Evolutionary conservation across 2,797 vertebrate species (phyloP).

Genomic region (Phalloptychus januarius): DNA sequence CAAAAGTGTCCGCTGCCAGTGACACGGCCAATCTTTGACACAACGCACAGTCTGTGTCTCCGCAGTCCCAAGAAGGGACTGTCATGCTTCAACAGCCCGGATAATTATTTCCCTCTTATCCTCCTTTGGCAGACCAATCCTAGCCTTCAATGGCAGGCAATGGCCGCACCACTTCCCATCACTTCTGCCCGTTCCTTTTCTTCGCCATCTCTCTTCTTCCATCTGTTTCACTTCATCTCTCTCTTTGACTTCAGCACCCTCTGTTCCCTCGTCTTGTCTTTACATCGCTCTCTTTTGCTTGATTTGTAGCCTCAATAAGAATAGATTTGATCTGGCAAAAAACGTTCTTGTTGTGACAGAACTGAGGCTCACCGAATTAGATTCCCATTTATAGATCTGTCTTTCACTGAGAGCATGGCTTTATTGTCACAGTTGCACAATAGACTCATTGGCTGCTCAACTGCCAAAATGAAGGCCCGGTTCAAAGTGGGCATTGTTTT

Average conservation of each 20-base stretch:
- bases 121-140: conserved; percentile 81
- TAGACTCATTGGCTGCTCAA: conserved; percentile 12
- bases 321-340: conserved; percentile 65
- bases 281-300: conserved; percentile 51
- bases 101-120: conserved; percentile 90
- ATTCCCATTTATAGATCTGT: conserved; percentile 31
- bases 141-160: conserved; percentile 79
- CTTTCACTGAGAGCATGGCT: conserved; percentile 11
- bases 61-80: conserved; percentile 75
- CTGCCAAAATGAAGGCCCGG: conserved; percentile 18
- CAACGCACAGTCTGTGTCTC: conserved; percentile 79
- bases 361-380: conserved; percentile 41
- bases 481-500: conserved; percentile 20
- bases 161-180: conserved; percentile 69
- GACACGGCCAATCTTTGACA: conserved; percentile 79
- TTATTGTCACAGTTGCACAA: conserved; percentile 22
- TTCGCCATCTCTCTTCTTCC: conserved; percentile 69
- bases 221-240: conserved; percentile 71
- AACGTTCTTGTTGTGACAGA: conserved; percentile 40
- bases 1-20: conserved; percentile 74
- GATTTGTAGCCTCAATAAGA: conserved; percentile 48
- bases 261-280: conserved; percentile 51
- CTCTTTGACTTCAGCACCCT: conserved; percentile 61
- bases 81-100: conserved; percentile 86
- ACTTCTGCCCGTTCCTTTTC: conserved; percentile 64